Evolutionary conservation across 2,888 invertebrate species (phyloP), one percentile per base, ranked within the genome.

Genomic region (Saturnia pavonia): DNA sequence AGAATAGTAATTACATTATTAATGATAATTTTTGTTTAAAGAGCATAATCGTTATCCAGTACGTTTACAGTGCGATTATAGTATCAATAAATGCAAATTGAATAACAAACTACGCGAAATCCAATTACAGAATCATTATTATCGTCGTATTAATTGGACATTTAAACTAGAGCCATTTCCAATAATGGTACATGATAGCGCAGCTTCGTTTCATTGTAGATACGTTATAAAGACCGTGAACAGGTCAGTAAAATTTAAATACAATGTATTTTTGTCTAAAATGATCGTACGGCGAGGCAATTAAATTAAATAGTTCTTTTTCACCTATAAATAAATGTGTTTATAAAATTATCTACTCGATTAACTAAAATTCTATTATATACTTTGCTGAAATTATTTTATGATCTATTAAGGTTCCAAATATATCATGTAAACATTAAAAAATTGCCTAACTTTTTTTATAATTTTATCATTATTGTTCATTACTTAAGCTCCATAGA

Each of bases 71-170:
- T 60, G 27, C 67, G 65, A 51, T 34, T 67, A 51, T 70, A 72
- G 68, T 45, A 60, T 14, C 34, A 63, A 70, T 70, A 70, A 27
- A 70, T 45, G 65, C 9, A 69, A 71, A 77, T 78, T 78, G 67
- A 74, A 66, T 75, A 71, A 71, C 48, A 54, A 70, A 70, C 67
- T 71, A 72, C 70, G 73, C 69, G 43, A 73, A 72, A 79, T 75
- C 76, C 77, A 83, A 82, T 80, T 77, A 79, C 74, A 72, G 73
- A 51, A 74, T 75, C 72, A 75, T 78, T 78, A 75, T 73, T 75
- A 75, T 74, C 72, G 71, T 72, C 67, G 73, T 74, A 78, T 77
- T 77, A 74, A 79, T 76, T 78, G 77, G 73, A 73, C 76, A 76
- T 77, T 79, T 78, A 74, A 75, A 79, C 77, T 76, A 74, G n/a